Conservation (phyloP, 2,113 vertebrate genomes). For the Sinocyclocheilus maitianheensis region DNA sequence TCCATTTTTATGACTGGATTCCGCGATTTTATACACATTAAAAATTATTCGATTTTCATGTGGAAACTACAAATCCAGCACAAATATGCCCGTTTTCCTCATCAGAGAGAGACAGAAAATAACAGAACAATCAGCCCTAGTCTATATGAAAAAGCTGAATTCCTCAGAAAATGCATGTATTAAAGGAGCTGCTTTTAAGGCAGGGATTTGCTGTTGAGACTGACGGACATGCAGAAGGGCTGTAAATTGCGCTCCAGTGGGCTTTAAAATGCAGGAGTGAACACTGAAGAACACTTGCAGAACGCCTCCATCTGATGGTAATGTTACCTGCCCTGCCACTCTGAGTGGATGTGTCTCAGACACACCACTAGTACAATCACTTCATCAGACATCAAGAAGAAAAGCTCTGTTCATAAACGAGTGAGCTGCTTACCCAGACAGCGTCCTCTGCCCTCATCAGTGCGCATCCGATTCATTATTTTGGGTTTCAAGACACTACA, state of each 20-base stretch:
- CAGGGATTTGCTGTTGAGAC: background rate
- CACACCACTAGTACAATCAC: slow-evolving; percentile 51
- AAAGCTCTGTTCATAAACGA: background rate
- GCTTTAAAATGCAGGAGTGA: background rate
- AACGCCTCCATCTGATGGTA: slow-evolving; percentile 49
- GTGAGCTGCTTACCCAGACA: background rate
- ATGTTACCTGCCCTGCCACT: slow-evolving; percentile 48
- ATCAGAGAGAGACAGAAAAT: background rate
- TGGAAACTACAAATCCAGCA: background rate
- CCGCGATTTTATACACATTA: no score
- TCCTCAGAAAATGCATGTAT: background rate
- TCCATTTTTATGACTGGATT: no score
- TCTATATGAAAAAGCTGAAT: background rate
- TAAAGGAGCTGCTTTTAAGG: background rate
- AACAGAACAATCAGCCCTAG: background rate
- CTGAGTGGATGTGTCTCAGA: slow-evolving; percentile 56
- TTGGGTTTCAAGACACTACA: background rate
- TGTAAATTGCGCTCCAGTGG: background rate
- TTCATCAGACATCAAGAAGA: slow-evolving; percentile 58
- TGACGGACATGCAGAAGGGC: background rate
- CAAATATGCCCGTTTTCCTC: background rate
- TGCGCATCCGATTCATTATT: background rate
- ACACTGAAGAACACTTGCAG: slow-evolving; percentile 42
- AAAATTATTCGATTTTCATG: no score
- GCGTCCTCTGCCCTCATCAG: background rate